These are phyloP conservation scores for Sardina pilchardus DNA, from an alignment of 2,113 vertebrate genomes.

Conservation along the genomic window DNA sequence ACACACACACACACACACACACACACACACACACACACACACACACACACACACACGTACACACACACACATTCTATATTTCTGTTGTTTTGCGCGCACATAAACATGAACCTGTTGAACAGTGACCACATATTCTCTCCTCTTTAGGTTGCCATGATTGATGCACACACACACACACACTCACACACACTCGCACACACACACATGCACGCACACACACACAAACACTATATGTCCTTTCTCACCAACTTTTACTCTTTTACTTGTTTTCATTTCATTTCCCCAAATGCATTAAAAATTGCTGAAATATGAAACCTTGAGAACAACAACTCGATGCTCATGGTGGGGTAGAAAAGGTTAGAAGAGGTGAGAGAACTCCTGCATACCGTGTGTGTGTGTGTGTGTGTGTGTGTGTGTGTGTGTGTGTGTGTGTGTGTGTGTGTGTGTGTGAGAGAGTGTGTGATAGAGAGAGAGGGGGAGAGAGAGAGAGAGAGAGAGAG, in stretches of 20 bases:
- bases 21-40: too few relatives aligned
- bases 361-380: neutral
- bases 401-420: constrained; percentile 21
- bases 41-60: too few relatives aligned
- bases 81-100: too few relatives aligned
- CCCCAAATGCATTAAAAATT: neutral
- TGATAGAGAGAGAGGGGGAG: neutral
- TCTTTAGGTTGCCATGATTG: too few relatives aligned
- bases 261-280: neutral
- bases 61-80: too few relatives aligned
- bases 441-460: constrained; percentile 27
- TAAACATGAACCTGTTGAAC: too few relatives aligned
- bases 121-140: too few relatives aligned
- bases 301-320: neutral
- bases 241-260: neutral
- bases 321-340: neutral
- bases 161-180: too few relatives aligned
- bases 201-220: too few relatives aligned
- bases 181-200: too few relatives aligned
- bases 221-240: too few relatives aligned
- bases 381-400: constrained; percentile 32
- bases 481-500: neutral
- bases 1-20: too few relatives aligned
- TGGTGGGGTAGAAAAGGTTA: neutral
- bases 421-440: constrained; percentile 39